Evolutionary conservation across 2,888 invertebrate genomes (phyloP).

Genomic region (Drymonia ruficornis): DNA sequence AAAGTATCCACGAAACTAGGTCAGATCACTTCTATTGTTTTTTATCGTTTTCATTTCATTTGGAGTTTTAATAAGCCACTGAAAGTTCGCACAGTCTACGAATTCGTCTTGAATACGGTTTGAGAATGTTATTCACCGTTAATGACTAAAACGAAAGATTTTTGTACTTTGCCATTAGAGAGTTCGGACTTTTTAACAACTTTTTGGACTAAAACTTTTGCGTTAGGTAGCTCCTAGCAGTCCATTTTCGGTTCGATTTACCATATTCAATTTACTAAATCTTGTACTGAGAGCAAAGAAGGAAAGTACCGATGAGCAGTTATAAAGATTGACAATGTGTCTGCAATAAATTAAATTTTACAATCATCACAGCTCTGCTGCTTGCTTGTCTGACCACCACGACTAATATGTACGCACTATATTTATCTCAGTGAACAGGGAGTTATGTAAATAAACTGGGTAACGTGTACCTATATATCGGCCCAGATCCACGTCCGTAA

Average conservation of each 20-base stretch:
- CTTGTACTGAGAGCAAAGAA: no score
- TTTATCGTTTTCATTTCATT: slow-evolving; percentile 1
- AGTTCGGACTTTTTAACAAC: background rate
- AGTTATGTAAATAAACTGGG: background rate
- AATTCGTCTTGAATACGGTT: background rate
- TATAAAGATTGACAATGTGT: no score
- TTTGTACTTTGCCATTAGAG: background rate
- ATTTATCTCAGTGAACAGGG: background rate
- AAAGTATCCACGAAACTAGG: background rate
- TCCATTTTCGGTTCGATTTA: no score
- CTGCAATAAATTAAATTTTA: no score
- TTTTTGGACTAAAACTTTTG: background rate
- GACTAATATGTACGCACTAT: background rate
- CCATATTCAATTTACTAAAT: no score
- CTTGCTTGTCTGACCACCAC: no score
- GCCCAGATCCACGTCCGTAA: slow-evolving; percentile 19
- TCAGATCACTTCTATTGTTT: background rate
- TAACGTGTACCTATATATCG: slow-evolving; percentile 3
- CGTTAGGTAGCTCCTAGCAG: no score
- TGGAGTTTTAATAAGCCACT: background rate
- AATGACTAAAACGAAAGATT: background rate
- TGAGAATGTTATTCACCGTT: background rate
- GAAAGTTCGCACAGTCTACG: background rate
- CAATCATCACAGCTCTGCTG: no score
- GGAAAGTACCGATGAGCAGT: no score